Evolutionary conservation across 2,113 vertebrate species (phyloP).

Genomic region (Sapajus apella): DNA sequence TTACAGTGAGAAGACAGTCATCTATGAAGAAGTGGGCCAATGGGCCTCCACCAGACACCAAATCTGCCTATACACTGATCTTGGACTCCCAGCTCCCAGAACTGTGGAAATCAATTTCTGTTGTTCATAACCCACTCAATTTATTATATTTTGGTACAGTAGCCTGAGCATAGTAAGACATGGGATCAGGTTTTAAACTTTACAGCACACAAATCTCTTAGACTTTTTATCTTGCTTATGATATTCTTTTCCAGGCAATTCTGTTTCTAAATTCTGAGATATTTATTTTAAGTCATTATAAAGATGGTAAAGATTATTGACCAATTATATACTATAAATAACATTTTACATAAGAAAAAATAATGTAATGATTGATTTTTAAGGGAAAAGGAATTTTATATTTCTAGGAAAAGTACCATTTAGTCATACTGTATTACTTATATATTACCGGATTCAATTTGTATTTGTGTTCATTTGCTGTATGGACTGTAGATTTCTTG

Average conservation of each 20-base stretch:
- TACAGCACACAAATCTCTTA: neutral
- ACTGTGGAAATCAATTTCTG: neutral
- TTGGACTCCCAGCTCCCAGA: neutral
- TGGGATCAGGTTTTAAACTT: neutral
- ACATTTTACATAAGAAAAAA: neutral
- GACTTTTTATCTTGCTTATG: neutral
- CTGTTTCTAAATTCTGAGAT: neutral
- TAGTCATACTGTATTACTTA: neutral
- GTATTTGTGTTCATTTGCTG: neutral
- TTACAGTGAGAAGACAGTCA: neutral
- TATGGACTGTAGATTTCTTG: neutral
- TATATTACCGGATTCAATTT: neutral
- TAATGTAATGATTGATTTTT: neutral
- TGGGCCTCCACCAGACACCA: neutral
- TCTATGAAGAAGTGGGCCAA: neutral
- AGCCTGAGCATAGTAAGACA: no score
- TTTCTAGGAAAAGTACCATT: neutral
- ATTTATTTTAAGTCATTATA: neutral
- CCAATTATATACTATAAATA: no score
- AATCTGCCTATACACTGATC: neutral
- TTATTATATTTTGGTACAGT: neutral
- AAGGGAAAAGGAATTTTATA: neutral
- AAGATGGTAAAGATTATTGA: neutral
- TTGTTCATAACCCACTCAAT: neutral
- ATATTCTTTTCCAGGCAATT: neutral